phyloP scores from a whole-genome alignment of 2,113 vertebrate species.

The Riparia riparia region DNA sequence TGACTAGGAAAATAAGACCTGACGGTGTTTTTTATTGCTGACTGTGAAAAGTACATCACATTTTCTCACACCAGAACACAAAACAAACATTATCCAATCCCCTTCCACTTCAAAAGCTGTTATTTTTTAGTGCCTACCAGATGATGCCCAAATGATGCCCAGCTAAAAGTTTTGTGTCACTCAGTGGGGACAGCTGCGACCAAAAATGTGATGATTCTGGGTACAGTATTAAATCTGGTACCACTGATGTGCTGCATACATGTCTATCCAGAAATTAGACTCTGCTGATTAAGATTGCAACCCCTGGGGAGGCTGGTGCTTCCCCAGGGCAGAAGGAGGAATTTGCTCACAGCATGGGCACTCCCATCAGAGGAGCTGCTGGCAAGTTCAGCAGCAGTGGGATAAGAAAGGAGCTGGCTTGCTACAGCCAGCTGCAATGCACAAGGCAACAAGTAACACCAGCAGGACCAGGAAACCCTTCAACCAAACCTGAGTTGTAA shows the following conservation, averaged over 20 bases:
- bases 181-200: too few relatives aligned
- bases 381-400: not conserved
- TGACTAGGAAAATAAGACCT: not conserved
- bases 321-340: not conserved
- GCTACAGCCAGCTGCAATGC: not conserved
- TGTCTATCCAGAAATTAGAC: not conserved
- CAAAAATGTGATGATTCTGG: accelerated
- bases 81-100: not conserved
- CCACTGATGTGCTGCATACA: accelerated
- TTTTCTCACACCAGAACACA: not conserved
- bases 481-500: not conserved
- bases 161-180: not conserved
- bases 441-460: accelerated
- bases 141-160: accelerated
- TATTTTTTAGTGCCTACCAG: not conserved
- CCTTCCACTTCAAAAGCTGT: not conserved
- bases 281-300: not conserved
- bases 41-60: not conserved
- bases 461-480: not conserved
- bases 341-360: not conserved
- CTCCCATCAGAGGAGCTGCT: not conserved
- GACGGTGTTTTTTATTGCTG: not conserved
- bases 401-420: not conserved
- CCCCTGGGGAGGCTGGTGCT: not conserved
- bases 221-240: not conserved